Percentiles rank a stretch among this genome's conserved stretches.
These are phyloP conservation scores for Drosophila burlai DNA, from an alignment of 1,140 invertebrate genomes.

Conservation along the genomic window DNA sequence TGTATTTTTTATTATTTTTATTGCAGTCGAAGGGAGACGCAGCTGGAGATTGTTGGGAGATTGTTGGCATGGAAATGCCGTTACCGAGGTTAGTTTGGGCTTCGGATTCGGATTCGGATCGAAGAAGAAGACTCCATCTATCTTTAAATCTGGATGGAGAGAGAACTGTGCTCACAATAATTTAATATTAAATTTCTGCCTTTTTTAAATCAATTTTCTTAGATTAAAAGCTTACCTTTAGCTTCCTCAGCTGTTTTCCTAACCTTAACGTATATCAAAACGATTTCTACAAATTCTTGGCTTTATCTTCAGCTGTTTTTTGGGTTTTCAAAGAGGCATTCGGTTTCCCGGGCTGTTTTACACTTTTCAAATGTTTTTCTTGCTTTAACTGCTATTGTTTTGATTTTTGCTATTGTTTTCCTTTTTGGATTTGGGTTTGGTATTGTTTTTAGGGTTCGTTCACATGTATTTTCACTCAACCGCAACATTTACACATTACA, in stretches of 20 bases:
- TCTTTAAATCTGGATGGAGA: background rate
- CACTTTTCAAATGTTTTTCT: slow-evolving; percentile 4
- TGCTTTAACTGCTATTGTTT: slow-evolving; percentile 20
- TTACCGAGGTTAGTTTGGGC: background rate
- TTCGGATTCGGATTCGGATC: no score
- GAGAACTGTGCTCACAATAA: background rate
- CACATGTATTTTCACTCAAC: slow-evolving; percentile 71
- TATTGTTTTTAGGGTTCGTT: slow-evolving; percentile 56
- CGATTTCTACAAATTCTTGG: background rate
- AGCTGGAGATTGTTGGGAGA: slow-evolving; percentile 5
- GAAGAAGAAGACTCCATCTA: background rate
- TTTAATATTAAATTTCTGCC: background rate
- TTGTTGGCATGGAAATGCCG: slow-evolving; percentile 4
- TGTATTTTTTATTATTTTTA: slow-evolving; percentile 16
- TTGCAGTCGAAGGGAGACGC: slow-evolving; percentile 23
- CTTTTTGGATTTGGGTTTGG: slow-evolving; percentile 2
- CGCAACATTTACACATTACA: slow-evolving; percentile 68
- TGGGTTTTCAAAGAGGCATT: background rate
- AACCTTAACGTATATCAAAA: background rate
- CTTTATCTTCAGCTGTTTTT: background rate
- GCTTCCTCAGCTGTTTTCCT: background rate
- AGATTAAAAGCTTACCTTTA: background rate
- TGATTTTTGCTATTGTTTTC: slow-evolving; percentile 10
- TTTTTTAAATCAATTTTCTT: no score
- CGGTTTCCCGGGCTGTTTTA: slow-evolving; percentile 8